Conservation (phyloP, 1,140 invertebrate species). For the Pseudomyrmex dendroicus region DNA sequence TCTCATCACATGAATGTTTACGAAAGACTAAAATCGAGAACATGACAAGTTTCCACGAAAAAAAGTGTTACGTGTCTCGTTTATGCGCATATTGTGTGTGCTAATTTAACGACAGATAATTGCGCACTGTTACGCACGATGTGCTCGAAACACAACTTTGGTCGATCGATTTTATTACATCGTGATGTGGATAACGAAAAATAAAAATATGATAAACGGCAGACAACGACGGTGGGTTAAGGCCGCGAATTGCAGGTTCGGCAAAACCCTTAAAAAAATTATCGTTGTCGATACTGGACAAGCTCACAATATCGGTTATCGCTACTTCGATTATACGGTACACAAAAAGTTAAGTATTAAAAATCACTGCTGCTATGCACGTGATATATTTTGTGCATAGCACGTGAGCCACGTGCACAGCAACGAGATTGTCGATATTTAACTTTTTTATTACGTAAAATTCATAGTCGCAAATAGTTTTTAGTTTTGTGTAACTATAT, state of each 20-base stretch:
- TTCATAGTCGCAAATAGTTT: neutral
- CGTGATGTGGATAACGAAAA: neutral
- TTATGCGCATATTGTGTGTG: neutral
- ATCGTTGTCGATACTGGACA: neutral
- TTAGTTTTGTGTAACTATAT: neutral
- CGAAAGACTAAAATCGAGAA: neutral
- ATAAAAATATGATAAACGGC: neutral
- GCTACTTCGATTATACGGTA: neutral
- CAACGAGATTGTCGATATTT: no score
- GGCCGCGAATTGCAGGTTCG: neutral
- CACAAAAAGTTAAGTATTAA: neutral
- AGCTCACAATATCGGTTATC: neutral
- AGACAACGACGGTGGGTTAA: neutral
- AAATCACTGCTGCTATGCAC: neutral
- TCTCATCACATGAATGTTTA: neutral
- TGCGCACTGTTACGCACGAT: neutral
- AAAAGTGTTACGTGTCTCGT: neutral
- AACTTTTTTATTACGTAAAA: neutral
- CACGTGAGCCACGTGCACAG: no score
- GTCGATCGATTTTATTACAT: slow-evolving; percentile 2
- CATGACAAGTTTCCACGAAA: neutral
- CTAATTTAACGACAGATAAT: slow-evolving; percentile 54
- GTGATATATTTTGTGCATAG: no score
- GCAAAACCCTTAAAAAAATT: neutral
- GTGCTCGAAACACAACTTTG: neutral